These are phyloP conservation scores for Nothoprocta perdicaria DNA, from an alignment of 2,113 vertebrate species.

Conservation along the genomic window DNA sequence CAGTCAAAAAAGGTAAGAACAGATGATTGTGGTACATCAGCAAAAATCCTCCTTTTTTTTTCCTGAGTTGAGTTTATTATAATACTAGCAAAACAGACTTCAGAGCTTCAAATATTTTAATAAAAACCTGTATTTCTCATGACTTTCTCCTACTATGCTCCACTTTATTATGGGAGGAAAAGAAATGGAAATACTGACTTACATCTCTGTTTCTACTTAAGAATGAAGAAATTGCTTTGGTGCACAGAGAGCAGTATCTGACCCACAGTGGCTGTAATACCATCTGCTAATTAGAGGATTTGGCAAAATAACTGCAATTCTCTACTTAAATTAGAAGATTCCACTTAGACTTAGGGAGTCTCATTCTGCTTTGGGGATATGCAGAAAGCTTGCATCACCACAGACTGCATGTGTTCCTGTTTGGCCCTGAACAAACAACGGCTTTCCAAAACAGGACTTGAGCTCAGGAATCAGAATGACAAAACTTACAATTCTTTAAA, in stretches of 20 bases:
- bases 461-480: neutral
- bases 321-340: constrained; percentile 27
- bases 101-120: neutral
- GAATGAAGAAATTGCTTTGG: constrained; percentile 15
- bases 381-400: neutral
- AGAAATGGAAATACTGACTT: constrained; percentile 3
- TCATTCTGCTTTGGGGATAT: neutral
- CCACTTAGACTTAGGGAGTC: neutral
- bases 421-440: neutral
- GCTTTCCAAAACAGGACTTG: neutral
- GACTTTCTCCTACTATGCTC: neutral
- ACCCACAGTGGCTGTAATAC: neutral
- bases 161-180: constrained; percentile 4
- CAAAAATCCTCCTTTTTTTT: neutral
- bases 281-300: constrained; percentile 40
- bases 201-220: fast-evolving
- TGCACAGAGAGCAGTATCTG: constrained; percentile 3
- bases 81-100: neutral
- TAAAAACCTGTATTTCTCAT: neutral
- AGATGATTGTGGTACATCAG: neutral
- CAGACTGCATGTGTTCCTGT: fast-evolving
- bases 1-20: neutral
- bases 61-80: neutral
- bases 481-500: neutral
- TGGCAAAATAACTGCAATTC: constrained; percentile 27